Evolutionary conservation across 2,797 vertebrate genomes (phyloP), one percentile per base, ranked within the genome.

Genomic region (Spheniscus humboldti): DNA sequence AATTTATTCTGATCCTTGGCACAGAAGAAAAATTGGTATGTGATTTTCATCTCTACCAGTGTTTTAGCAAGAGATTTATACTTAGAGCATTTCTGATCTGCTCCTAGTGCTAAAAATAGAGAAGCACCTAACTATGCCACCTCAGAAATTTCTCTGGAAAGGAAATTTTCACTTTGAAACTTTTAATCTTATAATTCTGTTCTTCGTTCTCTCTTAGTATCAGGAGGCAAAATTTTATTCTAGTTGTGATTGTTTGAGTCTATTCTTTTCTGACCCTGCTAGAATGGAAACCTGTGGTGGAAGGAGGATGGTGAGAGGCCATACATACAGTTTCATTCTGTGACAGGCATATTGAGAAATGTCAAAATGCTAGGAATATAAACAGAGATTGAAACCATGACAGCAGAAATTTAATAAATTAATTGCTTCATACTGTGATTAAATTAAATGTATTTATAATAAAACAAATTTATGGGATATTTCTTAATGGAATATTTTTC

Each of bases 1-100:
- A 94, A 94, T 95, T 95, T 94, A 92, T 97, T 91, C 63, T 82
- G 67, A 45, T 88, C 60, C 74, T 89, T 83, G 55, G 45, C 55
- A 60, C 31, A 71, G 35, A 89, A 83, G 16, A 55, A 86, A 94
- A 80, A 92, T 64, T 86, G 79, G 4, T 91, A 39, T 73, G 73
- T 60, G 74, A 52, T 71, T 94, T 96, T 91, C 41, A 89, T 71
- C n/a, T 90, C 30, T 86, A 73, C 43, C 28, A 56, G 25, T 83
- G 57, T 92, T 94, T 86, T 84, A 92, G 39, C 43, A 78, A 59
- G 60, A 83, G 48, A 82, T 83, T 92, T 91, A 86, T 87, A 25
- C n/a, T 81, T 68, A 20, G 23, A 35, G 18, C 14, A 23, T 75
- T 86, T 77, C 28, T 86, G 43, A 52, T 91, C 45, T 88, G 18